Percentiles rank a stretch among this genome's conserved stretches.
Conservation (phyloP, 2,797 vertebrate genomes). For the Fratercula arctica region DNA sequence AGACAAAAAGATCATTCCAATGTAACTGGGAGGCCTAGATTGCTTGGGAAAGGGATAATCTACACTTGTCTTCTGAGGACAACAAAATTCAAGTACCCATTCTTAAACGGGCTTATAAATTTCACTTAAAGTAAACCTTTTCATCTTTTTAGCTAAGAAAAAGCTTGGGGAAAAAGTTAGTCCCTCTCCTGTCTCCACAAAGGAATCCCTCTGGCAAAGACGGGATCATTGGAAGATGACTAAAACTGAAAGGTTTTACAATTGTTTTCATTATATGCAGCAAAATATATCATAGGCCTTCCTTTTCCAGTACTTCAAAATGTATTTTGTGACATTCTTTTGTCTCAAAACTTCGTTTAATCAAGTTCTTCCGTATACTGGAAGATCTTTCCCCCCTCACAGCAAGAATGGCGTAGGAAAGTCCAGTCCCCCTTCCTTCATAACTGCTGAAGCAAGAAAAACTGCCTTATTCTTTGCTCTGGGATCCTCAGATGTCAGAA, state of each 20-base stretch:
- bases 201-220: background rate
- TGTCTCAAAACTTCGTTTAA: background rate
- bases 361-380: background rate
- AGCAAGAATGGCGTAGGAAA: background rate
- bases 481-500: background rate
- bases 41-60: background rate
- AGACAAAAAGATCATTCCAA: background rate
- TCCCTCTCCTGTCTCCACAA: background rate
- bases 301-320: background rate
- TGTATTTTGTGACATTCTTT: background rate
- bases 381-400: background rate
- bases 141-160: background rate
- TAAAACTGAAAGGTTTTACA: background rate
- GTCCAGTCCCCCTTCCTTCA: background rate
- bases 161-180: background rate
- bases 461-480: background rate
- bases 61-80: background rate
- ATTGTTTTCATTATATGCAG: background rate
- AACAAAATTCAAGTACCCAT: background rate
- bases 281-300: background rate
- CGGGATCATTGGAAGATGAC: background rate
- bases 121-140: background rate
- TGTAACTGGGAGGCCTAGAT: background rate
- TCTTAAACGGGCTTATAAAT: background rate
- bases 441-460: background rate